Percentiles rank a stretch among this genome's conserved stretches.
phyloP scores from a whole-genome alignment of 2,113 vertebrate species.

The Athene cunicularia region DNA sequence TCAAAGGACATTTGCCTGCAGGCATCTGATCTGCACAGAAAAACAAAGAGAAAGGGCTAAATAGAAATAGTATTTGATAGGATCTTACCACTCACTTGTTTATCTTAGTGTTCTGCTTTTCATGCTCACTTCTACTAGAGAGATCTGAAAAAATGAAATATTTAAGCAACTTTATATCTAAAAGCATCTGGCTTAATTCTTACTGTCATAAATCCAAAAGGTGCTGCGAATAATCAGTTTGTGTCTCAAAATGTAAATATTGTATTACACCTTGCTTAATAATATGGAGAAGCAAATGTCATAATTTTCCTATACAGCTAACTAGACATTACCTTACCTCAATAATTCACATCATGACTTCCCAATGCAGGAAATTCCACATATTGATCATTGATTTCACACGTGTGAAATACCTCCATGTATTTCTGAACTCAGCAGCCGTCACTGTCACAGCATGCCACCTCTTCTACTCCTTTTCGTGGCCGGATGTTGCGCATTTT shows the following conservation, averaged over 20 bases:
- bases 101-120: background rate
- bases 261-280: background rate
- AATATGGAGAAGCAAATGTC: background rate
- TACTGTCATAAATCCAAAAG: background rate
- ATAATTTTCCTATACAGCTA: background rate
- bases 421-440: background rate
- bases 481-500: background rate
- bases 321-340: background rate
- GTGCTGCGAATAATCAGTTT: background rate
- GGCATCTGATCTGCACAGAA: background rate
- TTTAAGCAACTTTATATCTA: background rate
- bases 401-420: background rate
- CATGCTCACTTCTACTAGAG: background rate
- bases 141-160: background rate
- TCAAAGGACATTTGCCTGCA: background rate
- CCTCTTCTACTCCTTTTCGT: background rate
- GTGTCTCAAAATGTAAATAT: background rate
- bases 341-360: background rate
- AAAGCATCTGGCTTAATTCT: background rate
- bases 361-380: background rate
- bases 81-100: background rate
- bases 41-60: background rate
- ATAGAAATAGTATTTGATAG: background rate
- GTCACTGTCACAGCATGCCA: background rate
- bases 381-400: background rate